Evolutionary conservation across 2,888 invertebrate species (phyloP), one percentile per base, ranked within the genome.

Genomic region (Lacanobia wlatinum): DNA sequence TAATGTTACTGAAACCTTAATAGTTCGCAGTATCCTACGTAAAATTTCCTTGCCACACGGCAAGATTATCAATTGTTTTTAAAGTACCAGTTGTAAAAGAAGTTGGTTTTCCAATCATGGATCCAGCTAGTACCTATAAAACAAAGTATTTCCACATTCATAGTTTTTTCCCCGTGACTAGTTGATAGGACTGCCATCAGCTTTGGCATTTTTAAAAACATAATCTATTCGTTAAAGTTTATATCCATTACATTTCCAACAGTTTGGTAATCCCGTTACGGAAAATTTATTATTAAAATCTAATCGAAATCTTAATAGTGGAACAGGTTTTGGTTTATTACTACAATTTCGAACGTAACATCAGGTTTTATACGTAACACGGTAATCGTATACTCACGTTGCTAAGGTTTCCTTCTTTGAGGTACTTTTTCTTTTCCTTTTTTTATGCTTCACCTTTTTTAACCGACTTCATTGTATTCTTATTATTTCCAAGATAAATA

Each of bases 241-340:
- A 67, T 21, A 67, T n/a, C 28, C 48, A 74, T 61, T 56, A 56
- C 23, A 53, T 74, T 76, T 56, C 23, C 18, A 69, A 50, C 12
- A 61, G 10, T 76, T 71, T 23, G 21, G 52, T 79, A 68, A 69
- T 79, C 46, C 23, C 46, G 21, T 71, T 59, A 59, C 60, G 56
- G 67, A 81, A 60, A 69, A 66, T 55, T n/a, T 76, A 43, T 67
- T 53, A 74, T 73, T 71, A 69, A 76, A 59, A 74, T 72, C 40
- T 56, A 70, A 74, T 81, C 59, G 46, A 72, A 60, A 68, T 70
- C 52, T 67, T 46, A 70, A 68, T 62, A 64, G 61, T 34, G 52
- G 53, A 79, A 84, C 84, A 67, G 50, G 84, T 84, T 80, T 71
- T 21, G 18, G 34, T 64, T 61, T 63, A 64, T 62, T 18, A 62